Percentiles rank a stretch among this genome's conserved stretches.
Evolutionary conservation across 2,888 invertebrate species (phyloP).

Genomic region (Strigamia crassipes): DNA sequence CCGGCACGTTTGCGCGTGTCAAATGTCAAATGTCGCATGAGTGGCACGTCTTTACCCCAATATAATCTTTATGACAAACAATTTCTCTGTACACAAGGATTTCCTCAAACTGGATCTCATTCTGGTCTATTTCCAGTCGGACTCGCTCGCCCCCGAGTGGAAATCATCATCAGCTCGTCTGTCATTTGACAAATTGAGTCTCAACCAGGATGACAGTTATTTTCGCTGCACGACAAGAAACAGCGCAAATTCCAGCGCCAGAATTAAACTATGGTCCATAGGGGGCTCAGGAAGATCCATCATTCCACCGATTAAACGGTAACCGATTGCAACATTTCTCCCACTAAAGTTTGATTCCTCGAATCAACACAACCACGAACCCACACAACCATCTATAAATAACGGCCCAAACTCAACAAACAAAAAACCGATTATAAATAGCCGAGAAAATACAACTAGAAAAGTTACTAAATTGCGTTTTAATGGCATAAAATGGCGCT

Average conservation of each 20-base stretch:
- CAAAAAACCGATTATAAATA: no score
- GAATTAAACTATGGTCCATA: slow-evolving; percentile 18
- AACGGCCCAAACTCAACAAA: no score
- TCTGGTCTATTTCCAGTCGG: slow-evolving; percentile 27
- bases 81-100: slow-evolving; percentile 28
- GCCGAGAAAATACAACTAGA: no score
- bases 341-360: background rate
- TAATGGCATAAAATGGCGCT: no score
- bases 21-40: slow-evolving; percentile 7
- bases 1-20: background rate
- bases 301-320: slow-evolving; percentile 23
- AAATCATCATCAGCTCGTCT: slow-evolving; percentile 40
- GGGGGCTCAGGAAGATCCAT: slow-evolving; percentile 10
- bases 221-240: slow-evolving; percentile 33
- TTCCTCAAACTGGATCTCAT: slow-evolving; percentile 18
- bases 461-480: no score
- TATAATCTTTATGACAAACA: slow-evolving; percentile 42
- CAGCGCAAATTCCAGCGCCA: slow-evolving; percentile 19
- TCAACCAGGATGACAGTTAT: slow-evolving; percentile 38
- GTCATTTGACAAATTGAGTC: slow-evolving; percentile 42
- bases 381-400: no score
- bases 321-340: slow-evolving; percentile 16
- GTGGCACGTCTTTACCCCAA: slow-evolving; percentile 35
- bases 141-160: slow-evolving; percentile 32
- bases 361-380: no score